Evolutionary conservation across 1,140 invertebrate species (phyloP).

Genomic region (Leucophenga varia): DNA sequence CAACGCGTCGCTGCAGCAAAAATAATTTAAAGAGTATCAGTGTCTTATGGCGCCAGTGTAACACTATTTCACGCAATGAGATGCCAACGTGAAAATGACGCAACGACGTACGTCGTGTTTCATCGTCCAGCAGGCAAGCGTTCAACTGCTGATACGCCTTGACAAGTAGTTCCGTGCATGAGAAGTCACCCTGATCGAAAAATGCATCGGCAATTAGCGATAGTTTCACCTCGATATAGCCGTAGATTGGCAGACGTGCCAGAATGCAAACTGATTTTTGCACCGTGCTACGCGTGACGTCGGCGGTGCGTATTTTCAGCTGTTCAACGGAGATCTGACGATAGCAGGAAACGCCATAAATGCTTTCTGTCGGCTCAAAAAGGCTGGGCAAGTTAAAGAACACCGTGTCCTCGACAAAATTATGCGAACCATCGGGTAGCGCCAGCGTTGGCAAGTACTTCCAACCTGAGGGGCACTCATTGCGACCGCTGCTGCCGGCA

Average conservation of each 20-base stretch:
- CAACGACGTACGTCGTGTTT: constrained; percentile 60
- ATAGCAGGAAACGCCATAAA: constrained; percentile 97
- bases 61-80: constrained; percentile 47
- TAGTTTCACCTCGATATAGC: constrained; percentile 92
- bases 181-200: constrained; percentile 93
- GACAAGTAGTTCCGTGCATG: constrained; percentile 83
- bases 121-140: constrained; percentile 71
- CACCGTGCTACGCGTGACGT: constrained; percentile 93
- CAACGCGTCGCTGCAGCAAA: constrained; percentile 83
- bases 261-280: constrained; percentile 89
- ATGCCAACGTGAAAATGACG: constrained; percentile 56
- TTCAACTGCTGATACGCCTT: constrained; percentile 94
- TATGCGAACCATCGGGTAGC: constrained; percentile 96
- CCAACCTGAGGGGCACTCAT: constrained; percentile 89
- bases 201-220: constrained; percentile 95
- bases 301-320: constrained; percentile 90
- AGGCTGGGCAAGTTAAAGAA: constrained; percentile 95
- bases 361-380: constrained; percentile 76
- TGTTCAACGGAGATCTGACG: constrained; percentile 96
- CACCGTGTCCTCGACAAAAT: constrained; percentile 93
- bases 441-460: constrained; percentile 93
- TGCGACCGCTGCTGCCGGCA: constrained; percentile 64
- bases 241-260: constrained; percentile 85
- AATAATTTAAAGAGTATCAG: constrained; percentile 92
- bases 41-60: constrained; percentile 85